A percentile compares a stretch with the other conserved stretches of the same genome.
These are phyloP conservation scores for Varanus salvator DNA, from an alignment of 2,113 vertebrate species.

Conservation along the genomic window DNA sequence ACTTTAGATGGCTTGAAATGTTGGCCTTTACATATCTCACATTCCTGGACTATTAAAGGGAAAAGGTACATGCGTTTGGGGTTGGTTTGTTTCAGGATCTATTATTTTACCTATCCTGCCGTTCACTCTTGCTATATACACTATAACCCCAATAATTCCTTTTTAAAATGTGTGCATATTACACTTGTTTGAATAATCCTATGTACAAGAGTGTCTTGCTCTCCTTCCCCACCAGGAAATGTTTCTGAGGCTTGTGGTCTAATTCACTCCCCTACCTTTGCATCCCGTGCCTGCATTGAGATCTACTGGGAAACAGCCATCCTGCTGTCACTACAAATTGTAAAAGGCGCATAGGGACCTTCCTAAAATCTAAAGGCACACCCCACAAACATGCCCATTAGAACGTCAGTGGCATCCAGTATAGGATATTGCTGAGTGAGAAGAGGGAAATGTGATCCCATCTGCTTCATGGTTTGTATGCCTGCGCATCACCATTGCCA, in stretches of 20 bases:
- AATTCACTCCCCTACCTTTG: neutral
- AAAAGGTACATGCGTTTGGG: neutral
- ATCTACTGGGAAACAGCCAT: neutral
- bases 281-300: neutral
- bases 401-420: neutral
- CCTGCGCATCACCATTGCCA: neutral
- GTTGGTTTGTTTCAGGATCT: neutral
- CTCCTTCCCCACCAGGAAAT: neutral
- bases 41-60: neutral
- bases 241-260: neutral
- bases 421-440: neutral
- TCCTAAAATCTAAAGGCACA: neutral
- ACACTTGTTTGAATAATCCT: constrained; percentile 45
- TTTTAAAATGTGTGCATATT: constrained; percentile 28
- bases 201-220: neutral
- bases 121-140: neutral
- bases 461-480: neutral
- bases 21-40: neutral
- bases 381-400: neutral
- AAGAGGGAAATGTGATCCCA: neutral
- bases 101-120: neutral
- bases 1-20: neutral
- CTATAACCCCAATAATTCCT: constrained; percentile 36
- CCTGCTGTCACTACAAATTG: neutral
- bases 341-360: neutral